Conservation (phyloP, 2,797 vertebrate genomes). For the Merluccius polli region DNA sequence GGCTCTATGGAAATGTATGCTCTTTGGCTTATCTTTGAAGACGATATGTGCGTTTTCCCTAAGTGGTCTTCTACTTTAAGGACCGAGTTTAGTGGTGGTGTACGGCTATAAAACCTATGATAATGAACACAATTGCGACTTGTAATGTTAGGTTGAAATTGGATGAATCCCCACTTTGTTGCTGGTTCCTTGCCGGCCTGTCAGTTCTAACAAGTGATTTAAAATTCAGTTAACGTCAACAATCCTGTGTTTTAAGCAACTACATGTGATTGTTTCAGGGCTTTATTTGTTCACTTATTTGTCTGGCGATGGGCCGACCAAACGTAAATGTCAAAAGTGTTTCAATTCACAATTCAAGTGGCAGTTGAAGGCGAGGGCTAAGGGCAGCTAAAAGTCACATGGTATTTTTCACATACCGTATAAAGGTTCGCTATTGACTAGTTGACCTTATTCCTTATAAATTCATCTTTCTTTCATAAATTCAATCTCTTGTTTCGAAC, state of each 20-base stretch:
- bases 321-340: background rate
- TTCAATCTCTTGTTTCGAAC: background rate
- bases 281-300: background rate
- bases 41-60: background rate
- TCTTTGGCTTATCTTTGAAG: background rate
- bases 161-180: background rate
- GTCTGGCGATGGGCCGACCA: background rate
- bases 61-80: background rate
- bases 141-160: background rate
- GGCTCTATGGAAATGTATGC: background rate
- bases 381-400: background rate
- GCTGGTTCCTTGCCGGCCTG: background rate
- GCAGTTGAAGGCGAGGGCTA: background rate
- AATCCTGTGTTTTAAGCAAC: background rate
- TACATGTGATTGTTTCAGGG: background rate
- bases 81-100: background rate
- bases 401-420: background rate
- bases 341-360: background rate
- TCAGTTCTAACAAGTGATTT: background rate
- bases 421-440: background rate
- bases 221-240: background rate
- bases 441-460: background rate
- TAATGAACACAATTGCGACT: background rate
- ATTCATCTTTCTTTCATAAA: no score
- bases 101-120: background rate